Evolutionary conservation across 2,797 vertebrate species (phyloP).

Genomic region (Gymnopithys bicolor): DNA sequence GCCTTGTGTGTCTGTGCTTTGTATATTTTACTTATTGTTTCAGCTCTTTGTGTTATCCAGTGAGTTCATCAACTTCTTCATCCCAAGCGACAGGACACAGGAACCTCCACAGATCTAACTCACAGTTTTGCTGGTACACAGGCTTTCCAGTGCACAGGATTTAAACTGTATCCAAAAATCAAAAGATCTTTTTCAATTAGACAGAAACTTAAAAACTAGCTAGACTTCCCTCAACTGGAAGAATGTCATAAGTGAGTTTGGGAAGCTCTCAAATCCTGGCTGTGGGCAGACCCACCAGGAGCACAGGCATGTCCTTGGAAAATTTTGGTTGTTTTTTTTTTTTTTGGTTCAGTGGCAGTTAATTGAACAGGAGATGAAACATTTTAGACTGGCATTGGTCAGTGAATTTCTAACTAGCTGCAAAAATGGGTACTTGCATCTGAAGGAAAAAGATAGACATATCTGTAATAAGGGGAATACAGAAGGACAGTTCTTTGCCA

Average conservation of each 20-base stretch:
- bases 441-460: not conserved
- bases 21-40: not conserved
- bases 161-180: not conserved
- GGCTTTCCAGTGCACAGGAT: not conserved
- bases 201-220: not conserved
- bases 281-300: not conserved
- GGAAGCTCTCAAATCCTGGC: not conserved
- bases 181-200: not conserved
- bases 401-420: conserved; percentile 25
- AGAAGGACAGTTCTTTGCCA: not conserved
- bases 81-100: not conserved
- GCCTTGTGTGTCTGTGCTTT: not conserved
- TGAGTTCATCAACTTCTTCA: not conserved
- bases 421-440: not conserved
- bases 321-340: not conserved
- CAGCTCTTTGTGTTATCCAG: not conserved
- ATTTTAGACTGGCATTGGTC: conserved; percentile 4
- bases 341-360: conserved; percentile 18
- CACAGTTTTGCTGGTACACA: not conserved
- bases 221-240: not conserved
- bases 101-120: not conserved
- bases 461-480: not conserved
- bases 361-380: not conserved
- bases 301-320: not conserved
- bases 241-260: not conserved